These are phyloP conservation scores for Amazona ochrocephala DNA, from an alignment of 2,797 vertebrate genomes.

Conservation along the genomic window DNA sequence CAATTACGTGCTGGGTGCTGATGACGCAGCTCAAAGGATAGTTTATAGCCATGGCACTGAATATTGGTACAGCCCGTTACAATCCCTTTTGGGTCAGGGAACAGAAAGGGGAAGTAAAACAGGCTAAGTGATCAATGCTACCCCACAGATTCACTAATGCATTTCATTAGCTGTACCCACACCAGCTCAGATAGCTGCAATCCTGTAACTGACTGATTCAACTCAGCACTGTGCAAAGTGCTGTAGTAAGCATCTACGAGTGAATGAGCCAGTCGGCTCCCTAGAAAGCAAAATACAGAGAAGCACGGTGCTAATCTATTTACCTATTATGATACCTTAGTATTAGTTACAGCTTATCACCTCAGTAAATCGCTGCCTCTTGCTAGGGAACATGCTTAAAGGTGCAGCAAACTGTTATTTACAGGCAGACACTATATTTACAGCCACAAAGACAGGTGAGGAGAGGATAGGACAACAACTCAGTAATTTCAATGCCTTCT, in stretches of 20 bases:
- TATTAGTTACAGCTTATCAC: slow-evolving; percentile 92
- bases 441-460: slow-evolving; percentile 77
- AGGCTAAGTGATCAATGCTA: not conserved
- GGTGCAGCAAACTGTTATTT: slow-evolving; percentile 86
- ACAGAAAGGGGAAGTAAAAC: not conserved
- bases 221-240: not conserved
- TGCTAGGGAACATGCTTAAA: slow-evolving; percentile 77
- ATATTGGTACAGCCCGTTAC: not conserved
- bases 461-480: slow-evolving; percentile 68
- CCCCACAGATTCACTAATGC: not conserved
- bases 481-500: slow-evolving; percentile 70
- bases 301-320: slow-evolving; percentile 68
- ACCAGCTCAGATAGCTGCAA: not conserved
- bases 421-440: slow-evolving; percentile 82
- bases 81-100: not conserved
- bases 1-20: not conserved
- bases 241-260: slow-evolving; percentile 14
- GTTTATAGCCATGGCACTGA: not conserved
- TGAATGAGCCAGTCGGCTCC: slow-evolving; percentile 32
- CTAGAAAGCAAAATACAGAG: slow-evolving; percentile 72
- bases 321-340: slow-evolving; percentile 89
- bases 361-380: slow-evolving; percentile 89
- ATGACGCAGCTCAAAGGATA: not conserved
- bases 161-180: not conserved
- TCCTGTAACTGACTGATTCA: not conserved